Percentiles rank a stretch among this genome's conserved stretches.
phyloP scores from a whole-genome alignment of 2,113 vertebrate genomes.

The Triplophysa rosa region DNA sequence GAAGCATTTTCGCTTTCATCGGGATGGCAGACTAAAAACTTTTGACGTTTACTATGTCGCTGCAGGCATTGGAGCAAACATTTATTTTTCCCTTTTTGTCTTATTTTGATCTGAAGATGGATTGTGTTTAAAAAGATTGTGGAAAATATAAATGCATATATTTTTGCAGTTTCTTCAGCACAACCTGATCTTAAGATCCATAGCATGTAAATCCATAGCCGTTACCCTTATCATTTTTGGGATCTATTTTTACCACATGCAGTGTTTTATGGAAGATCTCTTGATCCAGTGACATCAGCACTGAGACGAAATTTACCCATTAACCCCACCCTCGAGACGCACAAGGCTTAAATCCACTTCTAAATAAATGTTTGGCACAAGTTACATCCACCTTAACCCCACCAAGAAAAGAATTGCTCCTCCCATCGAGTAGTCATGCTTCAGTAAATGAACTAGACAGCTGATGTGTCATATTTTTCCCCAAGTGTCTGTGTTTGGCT shows the following conservation, averaged over 20 bases:
- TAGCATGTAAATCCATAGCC: too few species aligned
- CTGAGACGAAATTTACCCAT: constrained; percentile 50
- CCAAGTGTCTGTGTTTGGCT: neutral
- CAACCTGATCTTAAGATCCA: too few species aligned
- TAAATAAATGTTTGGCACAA: constrained; percentile 48
- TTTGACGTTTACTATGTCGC: constrained; percentile 23
- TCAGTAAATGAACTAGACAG: neutral
- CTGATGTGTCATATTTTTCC: neutral
- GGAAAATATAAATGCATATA: neutral
- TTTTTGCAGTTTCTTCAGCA: neutral
- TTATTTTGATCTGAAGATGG: constrained; percentile 61
- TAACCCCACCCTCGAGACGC: constrained; percentile 41
- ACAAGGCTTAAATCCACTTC: constrained; percentile 25
- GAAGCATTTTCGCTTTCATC: constrained; percentile 1
- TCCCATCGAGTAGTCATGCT: neutral
- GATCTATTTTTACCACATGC: constrained; percentile 9
- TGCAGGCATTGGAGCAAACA: constrained; percentile 23
- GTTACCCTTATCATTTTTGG: neutral
- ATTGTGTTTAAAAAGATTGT: constrained; percentile 40
- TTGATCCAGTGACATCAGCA: constrained; percentile 15
- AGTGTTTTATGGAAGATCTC: constrained; percentile 9
- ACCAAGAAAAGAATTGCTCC: constrained; percentile 19
- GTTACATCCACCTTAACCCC: constrained; percentile 41
- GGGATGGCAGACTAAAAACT: constrained; percentile 10
- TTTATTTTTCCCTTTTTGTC: constrained; percentile 24